phyloP scores from a whole-genome alignment of 92 coral and sea anemone genomes.

The Chrysogorgia sp. region DNA sequence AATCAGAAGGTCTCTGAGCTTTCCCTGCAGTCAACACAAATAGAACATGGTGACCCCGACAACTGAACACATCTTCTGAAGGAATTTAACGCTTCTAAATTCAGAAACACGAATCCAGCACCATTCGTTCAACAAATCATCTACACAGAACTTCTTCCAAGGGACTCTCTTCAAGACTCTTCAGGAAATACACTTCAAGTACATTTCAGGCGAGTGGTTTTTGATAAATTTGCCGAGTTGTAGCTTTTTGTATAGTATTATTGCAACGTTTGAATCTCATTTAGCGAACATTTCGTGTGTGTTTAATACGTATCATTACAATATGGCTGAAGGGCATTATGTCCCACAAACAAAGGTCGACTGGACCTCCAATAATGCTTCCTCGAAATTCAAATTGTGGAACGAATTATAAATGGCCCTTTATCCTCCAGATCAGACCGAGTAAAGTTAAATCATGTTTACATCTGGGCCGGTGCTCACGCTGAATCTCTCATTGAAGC shows the following conservation, averaged over 20 bases:
- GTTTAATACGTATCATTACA: neutral
- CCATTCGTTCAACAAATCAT: no score
- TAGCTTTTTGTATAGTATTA: neutral
- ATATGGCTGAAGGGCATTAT: slow-evolving; percentile 60
- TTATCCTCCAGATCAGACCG: slow-evolving; percentile 66
- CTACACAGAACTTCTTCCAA: no score
- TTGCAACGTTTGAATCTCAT: neutral
- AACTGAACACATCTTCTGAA: slow-evolving; percentile 9
- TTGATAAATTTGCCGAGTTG: neutral
- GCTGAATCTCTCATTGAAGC: slow-evolving; percentile 73
- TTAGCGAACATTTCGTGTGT: neutral
- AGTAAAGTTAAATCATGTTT: no score
- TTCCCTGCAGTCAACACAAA: no score
- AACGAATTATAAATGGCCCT: slow-evolving; percentile 63
- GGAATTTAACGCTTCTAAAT: neutral
- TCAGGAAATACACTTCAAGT: no score
- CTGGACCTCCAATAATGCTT: no score
- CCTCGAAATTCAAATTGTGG: no score
- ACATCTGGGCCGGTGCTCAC: slow-evolving; percentile 73
- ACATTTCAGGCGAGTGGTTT: slow-evolving; percentile 1
- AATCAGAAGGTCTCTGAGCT: no score
- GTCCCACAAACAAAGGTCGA: no score
- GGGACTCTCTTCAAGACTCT: no score
- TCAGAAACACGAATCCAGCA: no score
- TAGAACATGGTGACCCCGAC: slow-evolving; percentile 49